Evolutionary conservation across 2,113 vertebrate species (phyloP), one percentile per base, ranked within the genome.

Genomic region (Dicentrarchus labrax): DNA sequence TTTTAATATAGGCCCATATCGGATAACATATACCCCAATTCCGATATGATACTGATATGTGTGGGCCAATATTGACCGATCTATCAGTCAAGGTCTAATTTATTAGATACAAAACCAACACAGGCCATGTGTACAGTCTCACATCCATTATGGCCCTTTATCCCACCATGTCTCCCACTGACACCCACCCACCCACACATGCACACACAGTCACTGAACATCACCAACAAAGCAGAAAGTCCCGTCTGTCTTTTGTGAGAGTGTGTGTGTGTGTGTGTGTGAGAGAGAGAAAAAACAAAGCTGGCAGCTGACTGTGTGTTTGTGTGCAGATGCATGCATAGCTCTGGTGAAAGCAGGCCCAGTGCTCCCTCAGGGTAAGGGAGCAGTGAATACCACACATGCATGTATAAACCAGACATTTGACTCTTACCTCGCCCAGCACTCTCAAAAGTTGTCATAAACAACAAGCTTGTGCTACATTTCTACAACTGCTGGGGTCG

Each of bases 171-270:
- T n/a, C 30, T 17, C 19, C 13, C 61, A 30, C 53, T 39, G 24
- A 71, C 22, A 54, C 53, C 21, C 15, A 39, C 21, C 30, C 30
- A 30, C 30, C 1, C 30, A 30, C 30, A 30, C 30, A 30, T 3
- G 39, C 24, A 41, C 11, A 11, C 61, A 45, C 78, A 41, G 21
- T 78, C 80, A 65, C 30, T 30, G 51, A 64, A 21, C 45, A 71
- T 87, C 38, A 79, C 8, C 76, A 75, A 24, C 64, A 9, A 6
- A 66, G 78, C 78, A 72, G 53, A 77, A 76, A 68, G 65, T 47
- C 59, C 16, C 19, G 36, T 53, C 30, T 53, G 17, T 50, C 22
- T 65, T 62, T 39, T 75, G 56, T 54, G 41, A 4, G 30, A 17
- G 22, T 17, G 39, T 30, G 30, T 30, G 4, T 30, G 30, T 30